Conservation (phyloP, 2,113 vertebrate species). For the Lontra canadensis region DNA sequence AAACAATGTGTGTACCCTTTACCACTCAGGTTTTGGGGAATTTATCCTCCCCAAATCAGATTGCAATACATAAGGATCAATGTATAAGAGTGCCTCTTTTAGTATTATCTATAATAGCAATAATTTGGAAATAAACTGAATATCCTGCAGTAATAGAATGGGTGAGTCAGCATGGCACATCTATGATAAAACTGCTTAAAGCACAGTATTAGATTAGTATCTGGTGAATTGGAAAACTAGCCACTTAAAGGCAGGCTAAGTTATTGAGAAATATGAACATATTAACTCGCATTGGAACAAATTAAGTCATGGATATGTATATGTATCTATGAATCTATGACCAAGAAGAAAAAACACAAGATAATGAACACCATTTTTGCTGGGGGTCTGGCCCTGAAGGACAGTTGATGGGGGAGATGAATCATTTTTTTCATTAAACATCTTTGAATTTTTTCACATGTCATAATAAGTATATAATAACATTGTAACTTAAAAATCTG, state of each 20-base stretch:
- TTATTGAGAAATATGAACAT: background rate
- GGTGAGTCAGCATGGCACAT: background rate
- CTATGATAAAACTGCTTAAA: background rate
- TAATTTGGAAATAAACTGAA: background rate
- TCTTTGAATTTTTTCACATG: conserved; percentile 1
- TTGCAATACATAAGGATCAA: background rate
- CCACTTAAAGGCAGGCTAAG: background rate
- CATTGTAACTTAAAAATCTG: background rate
- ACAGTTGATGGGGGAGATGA: background rate
- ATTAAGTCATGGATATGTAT: background rate
- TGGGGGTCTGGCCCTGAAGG: background rate
- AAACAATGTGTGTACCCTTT: background rate
- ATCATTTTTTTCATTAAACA: background rate
- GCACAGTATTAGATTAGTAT: background rate
- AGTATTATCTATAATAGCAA: background rate
- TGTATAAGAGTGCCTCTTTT: background rate
- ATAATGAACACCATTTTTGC: background rate
- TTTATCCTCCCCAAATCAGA: background rate
- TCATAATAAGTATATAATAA: background rate
- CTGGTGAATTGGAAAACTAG: background rate
- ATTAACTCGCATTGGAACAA: conserved; percentile 11
- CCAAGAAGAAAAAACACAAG: background rate
- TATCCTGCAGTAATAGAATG: background rate
- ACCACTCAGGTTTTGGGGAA: background rate
- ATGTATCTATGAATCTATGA: background rate